These are phyloP conservation scores for Conchocele bisecta DNA, from an alignment of 2,888 invertebrate species.

Conservation along the genomic window DNA sequence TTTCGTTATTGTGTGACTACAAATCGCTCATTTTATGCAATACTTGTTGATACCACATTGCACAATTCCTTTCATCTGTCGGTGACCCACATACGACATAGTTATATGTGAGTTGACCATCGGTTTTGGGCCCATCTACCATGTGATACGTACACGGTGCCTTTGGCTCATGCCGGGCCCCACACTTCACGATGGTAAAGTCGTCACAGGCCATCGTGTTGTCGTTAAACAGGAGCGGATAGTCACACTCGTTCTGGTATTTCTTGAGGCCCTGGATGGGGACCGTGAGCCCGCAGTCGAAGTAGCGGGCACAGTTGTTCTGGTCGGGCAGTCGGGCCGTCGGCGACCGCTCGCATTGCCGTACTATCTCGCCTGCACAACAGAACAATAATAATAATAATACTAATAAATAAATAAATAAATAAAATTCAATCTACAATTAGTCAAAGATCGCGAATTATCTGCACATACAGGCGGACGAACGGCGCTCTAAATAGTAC, in stretches of 20 bases:
- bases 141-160: slow-evolving; percentile 73
- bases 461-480: neutral
- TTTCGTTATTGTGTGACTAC: no score
- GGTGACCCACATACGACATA: no score
- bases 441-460: neutral
- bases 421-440: neutral
- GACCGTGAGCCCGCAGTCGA: slow-evolving; percentile 59
- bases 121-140: no score
- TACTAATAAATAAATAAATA: neutral
- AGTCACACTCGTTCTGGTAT: slow-evolving; percentile 69
- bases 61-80: no score
- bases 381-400: neutral
- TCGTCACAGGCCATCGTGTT: slow-evolving; percentile 59
- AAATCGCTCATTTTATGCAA: no score
- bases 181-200: slow-evolving; percentile 64
- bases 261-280: slow-evolving; percentile 53
- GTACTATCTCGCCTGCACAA: slow-evolving; percentile 58
- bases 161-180: slow-evolving; percentile 63
- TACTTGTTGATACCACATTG: no score
- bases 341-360: slow-evolving; percentile 46
- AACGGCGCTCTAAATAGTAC: no score
- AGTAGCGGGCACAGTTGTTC: slow-evolving; percentile 68
- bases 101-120: no score
- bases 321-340: slow-evolving; percentile 58
- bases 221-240: slow-evolving; percentile 65